These are phyloP conservation scores for Synanthedon andrenaeformis DNA, from an alignment of 2,888 invertebrate genomes.

Conservation along the genomic window DNA sequence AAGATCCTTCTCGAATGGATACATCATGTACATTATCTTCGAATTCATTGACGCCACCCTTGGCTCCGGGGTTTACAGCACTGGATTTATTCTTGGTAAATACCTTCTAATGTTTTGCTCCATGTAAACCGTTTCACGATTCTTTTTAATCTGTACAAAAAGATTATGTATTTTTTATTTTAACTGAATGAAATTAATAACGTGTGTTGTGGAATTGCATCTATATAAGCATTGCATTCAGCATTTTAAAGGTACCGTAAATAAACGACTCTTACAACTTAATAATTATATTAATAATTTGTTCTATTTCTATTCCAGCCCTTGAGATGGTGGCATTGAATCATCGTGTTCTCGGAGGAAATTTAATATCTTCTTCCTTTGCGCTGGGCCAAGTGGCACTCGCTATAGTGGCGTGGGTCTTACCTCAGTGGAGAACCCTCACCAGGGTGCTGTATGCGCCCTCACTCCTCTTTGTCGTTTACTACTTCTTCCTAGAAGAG, in stretches of 20 bases:
- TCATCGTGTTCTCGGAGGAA: conserved; percentile 75
- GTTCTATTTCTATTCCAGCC: conserved; percentile 43
- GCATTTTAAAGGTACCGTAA: no score
- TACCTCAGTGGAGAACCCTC: conserved; percentile 75
- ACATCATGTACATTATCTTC: conserved; percentile 59
- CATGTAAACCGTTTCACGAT: neutral
- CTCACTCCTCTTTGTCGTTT: conserved; percentile 71
- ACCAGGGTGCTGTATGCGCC: conserved; percentile 74
- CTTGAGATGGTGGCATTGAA: conserved; percentile 77
- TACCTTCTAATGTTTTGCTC: neutral
- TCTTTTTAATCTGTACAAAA: neutral
- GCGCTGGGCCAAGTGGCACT: conserved; percentile 74
- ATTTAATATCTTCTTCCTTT: conserved; percentile 74
- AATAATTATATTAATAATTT: no score
- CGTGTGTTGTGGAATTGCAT: no score
- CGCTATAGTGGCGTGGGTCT: conserved; percentile 72
- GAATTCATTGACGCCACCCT: conserved; percentile 69
- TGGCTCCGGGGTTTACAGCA: conserved; percentile 69
- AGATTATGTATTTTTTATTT: no score
- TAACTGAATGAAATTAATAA: no score
- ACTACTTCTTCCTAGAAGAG: conserved; percentile 74
- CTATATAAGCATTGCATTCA: no score
- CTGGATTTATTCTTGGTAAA: conserved; percentile 72
- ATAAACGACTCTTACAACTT: no score
- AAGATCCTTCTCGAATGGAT: conserved; percentile 62